Evolutionary conservation across 1,140 invertebrate species (phyloP).

Genomic region (Pogonomyrmex barbatus): DNA sequence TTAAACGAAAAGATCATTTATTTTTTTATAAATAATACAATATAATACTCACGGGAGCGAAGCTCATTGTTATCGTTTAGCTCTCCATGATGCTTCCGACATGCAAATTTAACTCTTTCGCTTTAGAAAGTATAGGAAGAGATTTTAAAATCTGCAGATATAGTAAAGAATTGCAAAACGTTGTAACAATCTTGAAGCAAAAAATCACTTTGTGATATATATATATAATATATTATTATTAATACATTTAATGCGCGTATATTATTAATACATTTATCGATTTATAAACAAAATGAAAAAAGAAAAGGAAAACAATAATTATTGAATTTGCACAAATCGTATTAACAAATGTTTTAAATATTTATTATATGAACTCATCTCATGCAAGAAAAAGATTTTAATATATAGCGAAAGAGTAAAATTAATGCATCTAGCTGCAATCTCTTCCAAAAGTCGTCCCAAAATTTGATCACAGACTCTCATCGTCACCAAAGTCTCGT

Average conservation of each 20-base stretch:
- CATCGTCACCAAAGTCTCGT: conserved; percentile 5
- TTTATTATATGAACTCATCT: neutral
- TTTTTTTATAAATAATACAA: conserved; percentile 45
- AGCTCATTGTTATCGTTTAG: conserved; percentile 25
- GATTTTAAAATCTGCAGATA: conserved; percentile 6
- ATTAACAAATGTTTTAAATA: neutral
- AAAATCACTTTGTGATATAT: neutral
- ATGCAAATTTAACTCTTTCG: conserved; percentile 48
- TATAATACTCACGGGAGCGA: conserved; percentile 49
- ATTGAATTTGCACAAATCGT: neutral
- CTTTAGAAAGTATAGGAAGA: neutral
- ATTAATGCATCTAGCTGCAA: conserved; percentile 33
- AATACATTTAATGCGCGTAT: too few species aligned
- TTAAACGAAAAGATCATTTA: conserved; percentile 28
- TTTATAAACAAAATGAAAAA: neutral
- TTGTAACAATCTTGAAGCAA: neutral
- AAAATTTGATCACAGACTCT: conserved; percentile 49
- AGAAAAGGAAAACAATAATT: neutral
- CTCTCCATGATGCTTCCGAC: conserved; percentile 24
- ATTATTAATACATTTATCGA: neutral
- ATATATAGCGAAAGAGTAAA: conserved; percentile 35
- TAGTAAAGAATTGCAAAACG: neutral
- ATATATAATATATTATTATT: too few species aligned
- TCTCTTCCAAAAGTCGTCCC: conserved; percentile 1
- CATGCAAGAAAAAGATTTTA: neutral